Evolutionary conservation across 2,888 invertebrate species (phyloP).

Genomic region (Metalampra italica): DNA sequence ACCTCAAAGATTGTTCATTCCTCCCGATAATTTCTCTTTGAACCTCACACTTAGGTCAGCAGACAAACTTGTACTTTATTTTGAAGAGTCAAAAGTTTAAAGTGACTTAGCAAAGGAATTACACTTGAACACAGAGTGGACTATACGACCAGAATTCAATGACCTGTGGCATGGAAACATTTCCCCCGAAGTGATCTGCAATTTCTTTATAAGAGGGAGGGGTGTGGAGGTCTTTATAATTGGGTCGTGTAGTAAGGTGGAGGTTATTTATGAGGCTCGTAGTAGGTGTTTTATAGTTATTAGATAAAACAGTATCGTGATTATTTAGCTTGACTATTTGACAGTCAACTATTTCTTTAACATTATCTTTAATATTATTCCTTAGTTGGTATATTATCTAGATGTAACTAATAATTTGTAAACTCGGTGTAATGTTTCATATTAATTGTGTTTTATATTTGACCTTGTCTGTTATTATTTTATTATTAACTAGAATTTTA

Average conservation of each 20-base stretch:
- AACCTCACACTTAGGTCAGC: conserved; percentile 46
- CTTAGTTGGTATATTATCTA: conserved; percentile 46
- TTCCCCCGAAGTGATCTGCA: neutral
- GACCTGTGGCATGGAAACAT: neutral
- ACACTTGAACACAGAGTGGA: conserved; percentile 26
- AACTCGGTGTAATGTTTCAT: conserved; percentile 42
- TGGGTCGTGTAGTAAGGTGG: conserved; percentile 17
- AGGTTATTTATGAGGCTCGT: conserved; percentile 71
- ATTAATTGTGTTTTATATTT: neutral
- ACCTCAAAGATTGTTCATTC: conserved; percentile 73
- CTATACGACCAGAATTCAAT: no score
- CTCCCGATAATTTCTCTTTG: conserved; percentile 68
- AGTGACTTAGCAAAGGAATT: conserved; percentile 14
- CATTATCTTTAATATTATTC: conserved; percentile 51
- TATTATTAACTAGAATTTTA: neutral
- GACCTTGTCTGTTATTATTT: neutral
- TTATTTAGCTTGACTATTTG: conserved; percentile 67
- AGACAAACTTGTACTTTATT: conserved; percentile 29
- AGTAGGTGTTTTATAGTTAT: conserved; percentile 73
- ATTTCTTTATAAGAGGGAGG: neutral
- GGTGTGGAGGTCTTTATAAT: conserved; percentile 19
- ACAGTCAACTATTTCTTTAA: conserved; percentile 63
- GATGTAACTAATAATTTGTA: conserved; percentile 37
- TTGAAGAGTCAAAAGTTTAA: conserved; percentile 22
- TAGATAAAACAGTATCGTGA: conserved; percentile 75